Base-by-base conservation (phyloP, 2,113 vertebrate species). In the Camelus dromedarius region DNA sequence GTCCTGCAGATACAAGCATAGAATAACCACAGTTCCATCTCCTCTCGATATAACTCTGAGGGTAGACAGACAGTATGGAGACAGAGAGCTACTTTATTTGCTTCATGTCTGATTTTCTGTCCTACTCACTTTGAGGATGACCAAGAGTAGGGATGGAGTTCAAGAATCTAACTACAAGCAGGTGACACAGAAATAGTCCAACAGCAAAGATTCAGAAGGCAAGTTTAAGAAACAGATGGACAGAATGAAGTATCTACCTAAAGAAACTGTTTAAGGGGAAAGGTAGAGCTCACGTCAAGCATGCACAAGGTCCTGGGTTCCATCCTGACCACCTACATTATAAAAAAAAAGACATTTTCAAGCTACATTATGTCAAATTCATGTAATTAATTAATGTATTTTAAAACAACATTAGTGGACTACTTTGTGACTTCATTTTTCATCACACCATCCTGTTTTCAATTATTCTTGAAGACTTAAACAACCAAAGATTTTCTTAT, bases 181-280 rank as follows among this genome's bases (percentile, higher is more conserved):
- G 50, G 32, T 82, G 67, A 93, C 60, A 46, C 77, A 89, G 88
- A 96, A 94, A 91, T 72, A 89, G 10, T 56, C 28, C n/a, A 42
- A 80, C 30, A 76, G 64, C 3, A 83, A 86, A 79, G 81, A 85
- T 86, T 84, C n/a, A 28, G 73, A 56, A 92, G 50, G n/a, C 15
- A 12, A 83, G 32, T 35, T 91, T 46, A 22, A 70, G 80, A 88
- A 92, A 92, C 79, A 93, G 70, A 95, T 54, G 86, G 60, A 26
- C 7, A 30, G 28, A 95, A 35, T 11, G 50, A 91, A 91, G 22
- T 24, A 8, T 60, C 32, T 69, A 38, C 64, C 56, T 93, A 42
- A 77, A 94, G 42, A 48, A 32, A 66, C 28, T 66, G 32, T 66
- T 42, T 42, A 42, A 42, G 38, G 38, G 38, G 38, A 42, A 42